These are phyloP conservation scores for Fulmarus glacialis DNA, from an alignment of 2,113 vertebrate species.

Conservation along the genomic window DNA sequence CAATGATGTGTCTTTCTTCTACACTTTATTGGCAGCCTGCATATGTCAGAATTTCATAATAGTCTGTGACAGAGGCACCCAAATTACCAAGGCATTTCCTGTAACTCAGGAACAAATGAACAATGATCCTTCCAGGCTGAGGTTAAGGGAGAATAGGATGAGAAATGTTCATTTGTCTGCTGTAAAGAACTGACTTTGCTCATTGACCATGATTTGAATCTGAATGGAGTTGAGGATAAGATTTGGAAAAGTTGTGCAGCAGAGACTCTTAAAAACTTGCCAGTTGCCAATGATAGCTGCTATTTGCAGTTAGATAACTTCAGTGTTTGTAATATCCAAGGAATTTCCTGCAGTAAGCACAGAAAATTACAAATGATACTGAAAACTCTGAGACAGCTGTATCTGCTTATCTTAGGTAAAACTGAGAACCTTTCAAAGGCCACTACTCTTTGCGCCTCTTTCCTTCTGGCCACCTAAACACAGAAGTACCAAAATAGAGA, in stretches of 20 bases:
- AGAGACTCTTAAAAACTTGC: neutral
- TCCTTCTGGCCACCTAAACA: neutral
- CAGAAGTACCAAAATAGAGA: neutral
- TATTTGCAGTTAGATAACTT: constrained; percentile 23
- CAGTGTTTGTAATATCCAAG: neutral
- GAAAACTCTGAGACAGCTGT: neutral
- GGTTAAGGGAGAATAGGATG: neutral
- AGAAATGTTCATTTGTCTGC: neutral
- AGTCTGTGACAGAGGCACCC: neutral
- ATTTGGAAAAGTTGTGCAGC: neutral
- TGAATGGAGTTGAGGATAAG: neutral
- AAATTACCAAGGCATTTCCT: neutral
- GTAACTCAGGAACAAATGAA: neutral
- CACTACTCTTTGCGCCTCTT: neutral
- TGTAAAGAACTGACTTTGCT: neutral
- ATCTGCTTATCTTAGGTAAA: constrained; percentile 12
- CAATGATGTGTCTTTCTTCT: neutral
- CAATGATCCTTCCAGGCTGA: neutral
- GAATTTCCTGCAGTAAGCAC: constrained; percentile 44
- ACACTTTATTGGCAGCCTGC: neutral
- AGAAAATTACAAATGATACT: neutral
- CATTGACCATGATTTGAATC: neutral
- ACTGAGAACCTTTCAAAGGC: neutral
- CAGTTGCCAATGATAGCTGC: neutral
- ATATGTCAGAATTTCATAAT: neutral